Evolutionary conservation across 2,797 vertebrate species (phyloP).

Genomic region (Sebastes iracundus): DNA sequence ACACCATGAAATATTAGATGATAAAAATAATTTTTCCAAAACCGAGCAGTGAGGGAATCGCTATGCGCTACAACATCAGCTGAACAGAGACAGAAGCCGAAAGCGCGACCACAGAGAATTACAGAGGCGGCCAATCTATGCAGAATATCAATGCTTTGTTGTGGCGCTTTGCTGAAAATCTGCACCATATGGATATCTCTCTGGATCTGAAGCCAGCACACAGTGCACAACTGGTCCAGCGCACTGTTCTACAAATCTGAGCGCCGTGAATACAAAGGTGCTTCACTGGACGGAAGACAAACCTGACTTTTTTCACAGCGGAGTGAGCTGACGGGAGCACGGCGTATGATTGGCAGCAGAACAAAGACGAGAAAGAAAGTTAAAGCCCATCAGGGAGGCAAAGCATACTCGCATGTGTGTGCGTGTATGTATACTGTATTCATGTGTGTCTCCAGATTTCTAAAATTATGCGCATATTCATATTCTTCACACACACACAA

Average conservation of each 20-base stretch:
- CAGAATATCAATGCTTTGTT: slow-evolving; percentile 49
- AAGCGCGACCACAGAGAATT: slow-evolving; percentile 1
- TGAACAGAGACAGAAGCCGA: neutral
- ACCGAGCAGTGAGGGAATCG: neutral
- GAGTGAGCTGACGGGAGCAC: slow-evolving; percentile 41
- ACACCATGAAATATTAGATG: slow-evolving; percentile 46
- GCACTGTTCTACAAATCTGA: slow-evolving; percentile 43
- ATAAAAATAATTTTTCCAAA: slow-evolving; percentile 39
- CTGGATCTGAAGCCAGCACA: slow-evolving; percentile 32
- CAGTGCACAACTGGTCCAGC: slow-evolving; percentile 34
- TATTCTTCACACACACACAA: slow-evolving; percentile 18
- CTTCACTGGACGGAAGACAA: slow-evolving; percentile 39
- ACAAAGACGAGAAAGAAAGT: slow-evolving; percentile 48
- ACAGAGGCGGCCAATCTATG: slow-evolving; percentile 10
- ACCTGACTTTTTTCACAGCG: slow-evolving; percentile 41
- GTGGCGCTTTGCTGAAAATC: slow-evolving; percentile 31
- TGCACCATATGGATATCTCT: slow-evolving; percentile 48
- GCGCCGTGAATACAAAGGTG: slow-evolving; percentile 49
- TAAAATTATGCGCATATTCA: neutral
- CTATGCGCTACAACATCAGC: neutral
- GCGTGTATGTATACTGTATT: neutral
- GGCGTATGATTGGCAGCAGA: slow-evolving; percentile 56
- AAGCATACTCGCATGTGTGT: neutral
- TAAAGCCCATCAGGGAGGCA: slow-evolving; percentile 43
- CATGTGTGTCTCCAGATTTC: neutral